Base-by-base conservation (phyloP, 1,140 invertebrate species). In the Danaus melanippus region DNA sequence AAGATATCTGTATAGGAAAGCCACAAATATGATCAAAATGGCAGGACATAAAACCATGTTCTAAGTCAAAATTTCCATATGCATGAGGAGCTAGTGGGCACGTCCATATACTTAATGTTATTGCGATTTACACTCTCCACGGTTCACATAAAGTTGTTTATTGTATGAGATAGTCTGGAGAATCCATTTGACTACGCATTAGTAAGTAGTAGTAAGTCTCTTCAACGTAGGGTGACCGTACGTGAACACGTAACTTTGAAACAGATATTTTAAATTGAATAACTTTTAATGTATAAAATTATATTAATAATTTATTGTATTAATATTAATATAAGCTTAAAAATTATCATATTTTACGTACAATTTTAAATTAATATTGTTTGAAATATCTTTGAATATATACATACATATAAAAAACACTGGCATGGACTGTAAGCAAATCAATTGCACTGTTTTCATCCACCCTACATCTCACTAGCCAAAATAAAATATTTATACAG, bases 401-500 rank as follows among this genome's bases (percentile, higher is more conserved):
- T 4, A 12, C 10, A 49, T n/a, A n/a, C n/a, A 39, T 40, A 9
- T 2, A 39, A 10, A 49, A 10, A 2, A 40, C 17, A 42, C 10
- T 42, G 17, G 40, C 42, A 17, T 42, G 40, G 40, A 42, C 45
- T 42, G 11, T 42, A 42, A 32, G 21, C 6, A 32, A 32, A 32
- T 47, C 32, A 12, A 55, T 50, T 50, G 49, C 40, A 43, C 10
- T 17, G 43, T 41, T 39, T 39, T 32, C 40, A 61, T 60, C 56
- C 66, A 72, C 74, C 72, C 72, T 73, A 82, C 67, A 72, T 78
- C 76, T 82, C 77, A 85, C 82, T 85, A 81, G 78, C 76, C 73
- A 68, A 85, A 85, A 85, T 84, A 85, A 85, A 85, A 85, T 85
- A 85, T 85, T 85, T 85, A 85, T 85, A 76, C 80, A 72, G 69